Base-by-base conservation (phyloP, 2,888 invertebrate species). In the Heteromyza rotundicornis region DNA sequence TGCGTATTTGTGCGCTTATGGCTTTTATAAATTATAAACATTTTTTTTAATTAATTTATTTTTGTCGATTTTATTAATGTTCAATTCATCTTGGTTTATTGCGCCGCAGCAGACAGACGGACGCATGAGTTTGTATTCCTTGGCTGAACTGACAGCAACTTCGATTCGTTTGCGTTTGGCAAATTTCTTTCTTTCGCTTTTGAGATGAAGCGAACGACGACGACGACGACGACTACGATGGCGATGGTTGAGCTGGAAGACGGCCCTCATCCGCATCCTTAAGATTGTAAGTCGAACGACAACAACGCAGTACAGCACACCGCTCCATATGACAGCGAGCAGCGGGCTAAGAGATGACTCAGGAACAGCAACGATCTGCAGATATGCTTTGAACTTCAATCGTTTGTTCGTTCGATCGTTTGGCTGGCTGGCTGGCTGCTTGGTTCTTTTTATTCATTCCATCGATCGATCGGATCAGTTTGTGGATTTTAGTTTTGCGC, bases 21-120 rank as follows among this genome's bases (percentile, higher is more conserved):
- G 53, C 53, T 59, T 52, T 59, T 52, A 52, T 59, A 59, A 51
- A 40, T 59, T 59, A 59, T 59, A 59, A 59, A 59, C 58, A 59
- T 52, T 52, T 40, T 52, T 73, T 73, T 73, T 73, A 76, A 73
- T 73, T 73, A 76, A 74, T 74, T 74, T 74, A 74, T 74, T 74
- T 76, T 70, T 69, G 73, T 70, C 73, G 73, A 73, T 73, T 74
- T 65, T 73, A 63, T 72, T 64, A 59, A 59, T 36, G 58, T 59
- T 59, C 58, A 59, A 59, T 59, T 52, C 58, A 59, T 59, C 58
- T 59, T 51, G 24, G 58, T 17, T 36, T 44, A 20, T 19, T 40
- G 36, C 55, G 2, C 19, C 40, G 40, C 10, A 40, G 8, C 14
- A 40, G 40, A n/a, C 40, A 40, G 40, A 40, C n/a, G 14, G 40